A percentile compares a stretch with the other conserved stretches of the same genome.
Conservation (phyloP, 2,797 vertebrate genomes). For the Hydrolagus colliei region DNA sequence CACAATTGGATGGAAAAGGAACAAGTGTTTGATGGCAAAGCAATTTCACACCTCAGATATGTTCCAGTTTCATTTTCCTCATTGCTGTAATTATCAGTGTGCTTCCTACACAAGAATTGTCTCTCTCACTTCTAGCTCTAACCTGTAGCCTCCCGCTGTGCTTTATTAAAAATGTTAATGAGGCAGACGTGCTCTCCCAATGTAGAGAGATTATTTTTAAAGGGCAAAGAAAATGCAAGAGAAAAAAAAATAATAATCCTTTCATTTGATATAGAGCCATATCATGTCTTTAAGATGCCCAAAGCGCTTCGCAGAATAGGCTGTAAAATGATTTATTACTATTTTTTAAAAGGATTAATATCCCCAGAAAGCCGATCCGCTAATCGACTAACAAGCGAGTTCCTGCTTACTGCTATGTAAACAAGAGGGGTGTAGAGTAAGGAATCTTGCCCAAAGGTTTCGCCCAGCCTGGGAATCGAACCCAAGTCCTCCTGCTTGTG, state of each 20-base stretch:
- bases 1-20: constrained; percentile 37
- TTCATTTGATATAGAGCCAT: background rate
- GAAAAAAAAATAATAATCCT: constrained; percentile 36
- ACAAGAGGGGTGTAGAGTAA: no score
- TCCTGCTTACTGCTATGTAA: no score
- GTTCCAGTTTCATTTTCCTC: constrained; percentile 42
- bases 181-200: constrained; percentile 32
- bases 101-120: constrained; percentile 38
- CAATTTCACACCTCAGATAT: constrained; percentile 36
- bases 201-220: background rate
- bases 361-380: no score
- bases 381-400: no score
- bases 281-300: background rate
- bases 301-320: background rate
- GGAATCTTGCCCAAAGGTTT: no score
- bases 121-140: constrained; percentile 41
- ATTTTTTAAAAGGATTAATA: no score
- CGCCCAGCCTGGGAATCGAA: no score
- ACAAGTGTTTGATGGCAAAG: constrained; percentile 34
- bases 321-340: background rate
- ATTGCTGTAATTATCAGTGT: constrained; percentile 45
- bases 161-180: constrained; percentile 42
- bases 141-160: constrained; percentile 40
- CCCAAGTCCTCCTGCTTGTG: no score
- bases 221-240: constrained; percentile 32